Percentiles rank a stretch among this genome's conserved stretches.
These are phyloP conservation scores for Leucoraja ocellata DNA, from an alignment of 2,797 vertebrate genomes.

Conservation along the genomic window DNA sequence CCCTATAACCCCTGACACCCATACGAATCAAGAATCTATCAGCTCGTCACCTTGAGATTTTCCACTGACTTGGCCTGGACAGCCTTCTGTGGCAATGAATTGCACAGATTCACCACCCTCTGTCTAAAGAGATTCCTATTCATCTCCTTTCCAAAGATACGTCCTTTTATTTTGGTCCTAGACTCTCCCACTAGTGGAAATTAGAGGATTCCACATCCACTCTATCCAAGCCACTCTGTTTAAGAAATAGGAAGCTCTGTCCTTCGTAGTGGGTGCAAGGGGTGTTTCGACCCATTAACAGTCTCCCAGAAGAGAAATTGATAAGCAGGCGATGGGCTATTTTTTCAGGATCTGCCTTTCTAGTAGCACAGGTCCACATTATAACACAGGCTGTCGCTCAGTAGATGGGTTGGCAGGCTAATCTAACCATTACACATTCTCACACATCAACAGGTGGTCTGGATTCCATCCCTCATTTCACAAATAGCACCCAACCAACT, in stretches of 20 bases:
- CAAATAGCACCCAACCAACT: background rate
- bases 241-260: background rate
- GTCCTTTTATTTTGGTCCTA: too few relatives aligned
- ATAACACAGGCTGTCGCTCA: background rate
- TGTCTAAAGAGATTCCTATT: too few relatives aligned
- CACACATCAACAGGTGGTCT: background rate
- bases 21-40: too few relatives aligned
- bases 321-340: background rate
- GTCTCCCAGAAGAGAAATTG: background rate
- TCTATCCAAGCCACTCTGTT: background rate
- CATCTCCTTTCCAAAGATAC: too few relatives aligned
- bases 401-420: background rate
- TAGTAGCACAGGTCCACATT: background rate
- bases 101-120: too few relatives aligned
- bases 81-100: too few relatives aligned
- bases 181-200: too few relatives aligned
- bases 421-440: background rate
- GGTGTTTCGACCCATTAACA: background rate
- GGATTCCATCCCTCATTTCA: background rate
- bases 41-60: too few relatives aligned
- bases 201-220: too few relatives aligned
- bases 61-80: too few relatives aligned
- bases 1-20: too few relatives aligned
- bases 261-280: background rate
- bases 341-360: background rate